Evolutionary conservation across 2,888 invertebrate genomes (phyloP), one percentile per base, ranked within the genome.

Genomic region (Pollenia angustigena): DNA sequence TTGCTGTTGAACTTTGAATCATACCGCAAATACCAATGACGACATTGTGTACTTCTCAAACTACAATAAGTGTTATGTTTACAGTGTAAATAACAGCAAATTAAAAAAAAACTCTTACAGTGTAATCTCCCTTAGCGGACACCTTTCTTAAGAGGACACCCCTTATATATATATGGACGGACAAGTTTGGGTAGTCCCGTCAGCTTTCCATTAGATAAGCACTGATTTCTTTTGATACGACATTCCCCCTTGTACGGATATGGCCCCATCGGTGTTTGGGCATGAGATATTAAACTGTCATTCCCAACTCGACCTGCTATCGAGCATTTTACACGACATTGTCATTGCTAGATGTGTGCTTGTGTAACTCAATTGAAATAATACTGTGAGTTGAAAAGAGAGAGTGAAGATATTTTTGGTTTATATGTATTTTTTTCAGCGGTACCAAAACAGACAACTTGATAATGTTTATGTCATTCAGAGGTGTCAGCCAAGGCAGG

Each of bases 1-100:
- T 69, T 78, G 54, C 18, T 79, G 76, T 74, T 84, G 87, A 87
- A 87, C 87, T 87, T 87, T 87, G 87, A 78, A 84, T 81, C 75
- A 69, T 78, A 52, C 52, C 48, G 23, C 64, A 81, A 75, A 80
- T 74, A 86, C 46, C 64, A 64, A 83, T 86, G 82, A 83, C 81
- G 74, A 82, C 75, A 86, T 32, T 32, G 32, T 32, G 32, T 66
- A 74, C 32, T 75, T 11, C 44, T 58, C 14, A 16, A 60, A 12
- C 56, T 68, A 52, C 69, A 52, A 69, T 16, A 74, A 56, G 50
- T 11, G 60, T 52, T 42, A 40, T 10, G n/a, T 60, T n/a, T 16
- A 69, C 23, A 16, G 54, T 40, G 48, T 64, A 50, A 56, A 64
- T 56, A 81, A 64, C 3, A 32, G 32, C 4, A 64, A 54, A 58